A percentile compares a stretch with the other conserved stretches of the same genome.
phyloP scores from a whole-genome alignment of 1,140 invertebrate species.

The Aphelenchoides fujianensis region DNA sequence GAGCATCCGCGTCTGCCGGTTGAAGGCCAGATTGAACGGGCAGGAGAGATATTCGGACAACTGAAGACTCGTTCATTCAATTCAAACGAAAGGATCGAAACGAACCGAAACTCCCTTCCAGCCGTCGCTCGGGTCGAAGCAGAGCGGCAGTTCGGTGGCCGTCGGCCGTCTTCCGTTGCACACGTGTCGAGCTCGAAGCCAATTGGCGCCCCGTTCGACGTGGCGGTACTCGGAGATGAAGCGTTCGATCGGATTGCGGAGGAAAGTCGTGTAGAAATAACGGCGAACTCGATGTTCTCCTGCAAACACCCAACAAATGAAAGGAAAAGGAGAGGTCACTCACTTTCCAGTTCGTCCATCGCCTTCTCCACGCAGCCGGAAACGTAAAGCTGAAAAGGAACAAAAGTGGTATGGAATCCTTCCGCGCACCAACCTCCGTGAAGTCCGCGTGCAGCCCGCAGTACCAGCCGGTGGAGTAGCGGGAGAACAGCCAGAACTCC shows the following conservation, averaged over 20 bases:
- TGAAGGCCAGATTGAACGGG: conserved; percentile 84
- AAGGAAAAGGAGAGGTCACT: conserved; percentile 9
- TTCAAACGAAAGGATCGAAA: not conserved
- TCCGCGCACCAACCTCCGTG: too few species aligned
- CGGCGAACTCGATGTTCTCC: conserved; percentile 49
- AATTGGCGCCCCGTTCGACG: conserved; percentile 94
- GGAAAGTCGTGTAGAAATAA: conserved; percentile 92
- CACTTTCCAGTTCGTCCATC: conserved; percentile 63
- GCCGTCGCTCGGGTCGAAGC: conserved; percentile 63
- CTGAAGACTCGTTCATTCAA: conserved; percentile 32
- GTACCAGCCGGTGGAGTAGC: conserved; percentile 97
- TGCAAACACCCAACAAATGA: conserved; percentile 38
- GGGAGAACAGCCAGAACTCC: conserved; percentile 85
- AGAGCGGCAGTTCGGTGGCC: conserved; percentile 68
- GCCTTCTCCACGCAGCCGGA: conserved; percentile 69
- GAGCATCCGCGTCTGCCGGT: conserved; percentile 94
- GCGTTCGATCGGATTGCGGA: conserved; percentile 82
- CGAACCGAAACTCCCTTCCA: conserved; percentile 66
- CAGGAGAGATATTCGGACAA: conserved; percentile 74
- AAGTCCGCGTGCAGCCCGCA: conserved; percentile 97
- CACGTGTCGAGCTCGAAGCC: conserved; percentile 78
- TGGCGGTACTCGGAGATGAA: conserved; percentile 91
- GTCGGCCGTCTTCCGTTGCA: conserved; percentile 77
- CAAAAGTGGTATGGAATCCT: conserved; percentile 1
- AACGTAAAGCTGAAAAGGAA: too few species aligned